Percentiles rank a stretch among this genome's conserved stretches.
These are phyloP conservation scores for Lamellibrachia luymesi DNA, from an alignment of 1,140 invertebrate species.

Conservation along the genomic window DNA sequence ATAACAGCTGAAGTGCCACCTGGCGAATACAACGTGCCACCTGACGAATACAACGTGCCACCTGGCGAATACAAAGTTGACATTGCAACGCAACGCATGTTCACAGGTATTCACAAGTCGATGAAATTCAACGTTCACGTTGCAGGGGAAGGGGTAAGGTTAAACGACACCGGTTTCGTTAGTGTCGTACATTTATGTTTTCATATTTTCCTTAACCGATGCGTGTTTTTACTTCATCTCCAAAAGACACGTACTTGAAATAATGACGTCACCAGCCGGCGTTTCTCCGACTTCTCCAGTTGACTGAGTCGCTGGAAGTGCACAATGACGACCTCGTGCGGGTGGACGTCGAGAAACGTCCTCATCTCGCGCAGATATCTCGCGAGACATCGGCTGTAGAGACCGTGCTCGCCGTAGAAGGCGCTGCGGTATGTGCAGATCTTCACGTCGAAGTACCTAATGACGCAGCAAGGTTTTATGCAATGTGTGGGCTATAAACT, in stretches of 20 bases:
- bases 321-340: slow-evolving; percentile 22
- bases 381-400: slow-evolving; percentile 27
- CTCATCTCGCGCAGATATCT: slow-evolving; percentile 26
- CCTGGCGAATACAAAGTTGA: too few species aligned
- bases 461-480: neutral
- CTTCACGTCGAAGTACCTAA: slow-evolving; percentile 23
- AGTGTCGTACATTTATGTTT: too few species aligned
- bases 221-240: neutral
- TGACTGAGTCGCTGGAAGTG: slow-evolving; percentile 21
- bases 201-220: neutral
- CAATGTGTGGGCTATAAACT: neutral
- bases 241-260: slow-evolving; percentile 13
- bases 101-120: too few species aligned
- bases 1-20: too few species aligned
- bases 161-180: too few species aligned
- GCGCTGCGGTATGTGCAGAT: slow-evolving; percentile 18
- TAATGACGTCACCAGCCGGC: slow-evolving; percentile 27
- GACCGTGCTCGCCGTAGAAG: slow-evolving; percentile 29
- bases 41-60: too few species aligned
- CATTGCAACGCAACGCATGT: too few species aligned
- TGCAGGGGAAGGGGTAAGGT: too few species aligned
- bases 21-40: too few species aligned
- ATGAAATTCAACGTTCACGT: too few species aligned
- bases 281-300: slow-evolving; percentile 25
- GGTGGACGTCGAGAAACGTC: slow-evolving; percentile 24